phyloP scores from a whole-genome alignment of 30 jellyfish, hydroid and myxozoan species.

The Cassiopea xamachana region DNA sequence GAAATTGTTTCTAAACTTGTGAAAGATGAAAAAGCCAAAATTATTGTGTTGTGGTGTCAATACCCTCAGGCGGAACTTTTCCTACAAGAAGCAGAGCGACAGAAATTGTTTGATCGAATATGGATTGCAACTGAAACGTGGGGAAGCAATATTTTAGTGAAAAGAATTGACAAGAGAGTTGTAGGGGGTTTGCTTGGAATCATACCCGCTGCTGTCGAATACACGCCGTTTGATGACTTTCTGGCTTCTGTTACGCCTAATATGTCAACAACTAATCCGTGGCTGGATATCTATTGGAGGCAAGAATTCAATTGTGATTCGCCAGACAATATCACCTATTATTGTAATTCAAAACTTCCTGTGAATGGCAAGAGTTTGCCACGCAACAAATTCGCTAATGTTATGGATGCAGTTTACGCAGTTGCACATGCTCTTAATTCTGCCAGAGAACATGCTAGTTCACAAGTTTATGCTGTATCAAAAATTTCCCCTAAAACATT shows the following conservation, averaged over 20 bases:
- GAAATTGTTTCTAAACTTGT: constrained; percentile 54
- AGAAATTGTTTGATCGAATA: constrained; percentile 71
- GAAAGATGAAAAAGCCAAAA: constrained; percentile 75
- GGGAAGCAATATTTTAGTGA: constrained; percentile 76
- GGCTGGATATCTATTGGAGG: constrained; percentile 91
- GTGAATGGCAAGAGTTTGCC: constrained; percentile 68
- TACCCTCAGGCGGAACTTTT: constrained; percentile 87
- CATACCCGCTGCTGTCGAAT: constrained; percentile 78
- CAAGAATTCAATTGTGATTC: constrained; percentile 36
- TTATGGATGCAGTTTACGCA: constrained; percentile 93
- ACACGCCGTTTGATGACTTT: constrained; percentile 75
- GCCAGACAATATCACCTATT: constrained; percentile 28
- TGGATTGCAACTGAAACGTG: constrained; percentile 99
- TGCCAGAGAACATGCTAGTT: not conserved
- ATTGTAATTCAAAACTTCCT: constrained; percentile 16
- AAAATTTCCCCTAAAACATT: constrained; percentile 52
- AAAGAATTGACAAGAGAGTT: constrained; percentile 74
- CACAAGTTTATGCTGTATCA: not conserved
- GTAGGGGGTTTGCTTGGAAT: constrained; percentile 96
- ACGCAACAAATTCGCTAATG: constrained; percentile 84
- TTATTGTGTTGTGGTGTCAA: constrained; percentile 95
- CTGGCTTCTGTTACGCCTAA: constrained; percentile 71
- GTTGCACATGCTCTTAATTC: constrained; percentile 87
- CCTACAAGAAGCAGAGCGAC: constrained; percentile 77
- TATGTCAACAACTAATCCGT: constrained; percentile 75